phyloP scores from a whole-genome alignment of 2,888 invertebrate genomes.

The Agonopterix arenella region DNA sequence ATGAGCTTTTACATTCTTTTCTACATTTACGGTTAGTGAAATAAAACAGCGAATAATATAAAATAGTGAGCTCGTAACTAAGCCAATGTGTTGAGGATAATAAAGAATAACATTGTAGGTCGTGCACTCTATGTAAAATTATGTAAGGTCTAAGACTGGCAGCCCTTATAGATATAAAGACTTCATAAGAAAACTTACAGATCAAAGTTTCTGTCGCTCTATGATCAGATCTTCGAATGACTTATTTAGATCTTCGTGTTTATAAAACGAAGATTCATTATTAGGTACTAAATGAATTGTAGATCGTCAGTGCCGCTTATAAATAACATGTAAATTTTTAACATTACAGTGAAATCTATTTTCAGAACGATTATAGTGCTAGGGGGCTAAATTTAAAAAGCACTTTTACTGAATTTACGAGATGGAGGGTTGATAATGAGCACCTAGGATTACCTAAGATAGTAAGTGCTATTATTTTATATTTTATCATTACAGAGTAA shows the following conservation, averaged over 20 bases:
- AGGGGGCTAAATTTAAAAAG: conserved; percentile 18
- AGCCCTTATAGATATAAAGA: conserved; percentile 6
- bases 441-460: conserved; percentile 13
- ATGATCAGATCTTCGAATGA: not conserved
- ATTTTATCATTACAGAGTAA: not conserved
- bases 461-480: not conserved
- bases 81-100: too few species aligned
- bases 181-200: not conserved
- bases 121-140: conserved; percentile 1
- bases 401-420: conserved; percentile 12
- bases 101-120: not conserved
- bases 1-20: too few species aligned
- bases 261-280: not conserved
- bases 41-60: too few species aligned
- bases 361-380: conserved; percentile 18
- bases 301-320: conserved; percentile 25
- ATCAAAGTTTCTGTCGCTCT: not conserved
- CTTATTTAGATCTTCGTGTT: too few species aligned
- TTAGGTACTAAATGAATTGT: conserved; percentile 19
- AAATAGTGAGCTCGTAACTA: too few species aligned
- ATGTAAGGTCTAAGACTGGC: conserved; percentile 4
- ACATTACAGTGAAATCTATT: conserved; percentile 12
- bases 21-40: too few species aligned
- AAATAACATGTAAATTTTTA: conserved; percentile 15
- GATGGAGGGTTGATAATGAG: conserved; percentile 24